Conservation (phyloP, 1,140 invertebrate genomes). For the Andrena cerasifolii region DNA sequence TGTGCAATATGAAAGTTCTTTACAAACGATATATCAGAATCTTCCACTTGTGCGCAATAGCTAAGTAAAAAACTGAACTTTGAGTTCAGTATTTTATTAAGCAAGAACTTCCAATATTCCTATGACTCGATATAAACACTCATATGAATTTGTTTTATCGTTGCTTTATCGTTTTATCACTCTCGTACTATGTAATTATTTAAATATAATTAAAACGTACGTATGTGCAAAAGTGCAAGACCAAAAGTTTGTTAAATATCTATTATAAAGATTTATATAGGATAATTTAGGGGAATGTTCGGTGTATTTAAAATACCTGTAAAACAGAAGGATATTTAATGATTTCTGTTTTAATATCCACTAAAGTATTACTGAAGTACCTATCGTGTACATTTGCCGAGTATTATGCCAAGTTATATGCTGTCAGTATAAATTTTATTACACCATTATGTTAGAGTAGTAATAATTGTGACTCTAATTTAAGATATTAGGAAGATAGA, state of each 20-base stretch:
- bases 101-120: constrained; percentile 6
- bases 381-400: constrained; percentile 19
- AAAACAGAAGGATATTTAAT: constrained; percentile 16
- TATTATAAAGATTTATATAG: constrained; percentile 23
- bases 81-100: background rate
- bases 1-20: constrained; percentile 38
- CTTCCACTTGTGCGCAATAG: background rate
- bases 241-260: constrained; percentile 19
- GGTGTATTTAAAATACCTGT: constrained; percentile 16
- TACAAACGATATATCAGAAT: background rate
- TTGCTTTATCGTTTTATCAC: constrained; percentile 5
- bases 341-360: constrained; percentile 1
- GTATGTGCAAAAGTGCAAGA: constrained; percentile 16
- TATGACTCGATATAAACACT: constrained; percentile 8
- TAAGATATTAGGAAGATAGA: constrained; percentile 15
- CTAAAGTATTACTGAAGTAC: constrained; percentile 10
- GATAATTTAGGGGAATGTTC: constrained; percentile 27
- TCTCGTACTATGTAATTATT: constrained; percentile 18
- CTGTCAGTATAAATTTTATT: constrained; percentile 18
- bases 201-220: constrained; percentile 29
- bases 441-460: constrained; percentile 40
- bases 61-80: constrained; percentile 23
- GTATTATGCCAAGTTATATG: background rate
- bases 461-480: constrained; percentile 9
- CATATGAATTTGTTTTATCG: constrained; percentile 2